Percentiles rank a stretch among this genome's conserved stretches.
Evolutionary conservation across 2,888 invertebrate genomes (phyloP).

Genomic region (Eurois occulta): DNA sequence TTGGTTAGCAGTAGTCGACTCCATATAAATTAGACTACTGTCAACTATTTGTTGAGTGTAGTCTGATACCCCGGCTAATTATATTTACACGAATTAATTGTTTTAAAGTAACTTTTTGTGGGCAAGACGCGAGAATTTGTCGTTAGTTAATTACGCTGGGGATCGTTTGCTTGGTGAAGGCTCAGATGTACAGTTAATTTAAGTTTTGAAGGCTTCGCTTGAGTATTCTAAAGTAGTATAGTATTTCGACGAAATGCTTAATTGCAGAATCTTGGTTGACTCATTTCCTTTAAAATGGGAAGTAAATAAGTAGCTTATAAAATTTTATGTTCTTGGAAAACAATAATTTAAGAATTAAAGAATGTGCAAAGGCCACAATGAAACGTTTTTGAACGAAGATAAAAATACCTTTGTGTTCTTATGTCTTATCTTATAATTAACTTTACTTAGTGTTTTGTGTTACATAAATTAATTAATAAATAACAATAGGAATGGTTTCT

Average conservation of each 20-base stretch:
- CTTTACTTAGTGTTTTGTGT: too few species aligned
- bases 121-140: slow-evolving; percentile 9
- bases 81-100: slow-evolving; percentile 54
- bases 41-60: slow-evolving; percentile 49
- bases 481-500: too few species aligned
- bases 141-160: slow-evolving; percentile 14
- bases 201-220: slow-evolving; percentile 3
- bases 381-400: too few species aligned
- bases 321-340: too few species aligned
- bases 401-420: too few species aligned
- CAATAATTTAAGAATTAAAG: too few species aligned
- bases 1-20: slow-evolving; percentile 70
- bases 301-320: background rate
- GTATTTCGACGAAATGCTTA: background rate
- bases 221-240: background rate
- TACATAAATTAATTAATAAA: too few species aligned
- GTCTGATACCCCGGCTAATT: slow-evolving; percentile 36
- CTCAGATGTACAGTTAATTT: slow-evolving; percentile 6
- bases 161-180: background rate
- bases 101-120: slow-evolving; percentile 39
- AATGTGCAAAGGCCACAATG: too few species aligned
- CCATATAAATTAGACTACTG: slow-evolving; percentile 64
- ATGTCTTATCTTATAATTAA: too few species aligned
- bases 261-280: background rate
- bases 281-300: background rate